Evolutionary conservation across 2,113 vertebrate species (phyloP).

Genomic region (Gymnarchus niloticus): DNA sequence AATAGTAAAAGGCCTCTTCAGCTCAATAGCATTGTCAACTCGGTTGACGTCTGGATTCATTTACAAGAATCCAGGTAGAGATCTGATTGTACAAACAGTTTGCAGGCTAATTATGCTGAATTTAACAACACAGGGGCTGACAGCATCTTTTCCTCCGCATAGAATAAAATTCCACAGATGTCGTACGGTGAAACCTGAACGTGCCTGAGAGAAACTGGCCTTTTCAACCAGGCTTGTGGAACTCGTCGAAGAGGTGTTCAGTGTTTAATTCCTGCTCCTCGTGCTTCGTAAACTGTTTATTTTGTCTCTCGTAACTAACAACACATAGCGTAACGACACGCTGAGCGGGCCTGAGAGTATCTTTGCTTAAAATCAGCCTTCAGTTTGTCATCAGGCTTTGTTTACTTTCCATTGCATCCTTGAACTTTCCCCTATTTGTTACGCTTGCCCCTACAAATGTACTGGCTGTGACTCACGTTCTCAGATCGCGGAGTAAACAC

Average conservation of each 20-base stretch:
- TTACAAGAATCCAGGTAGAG: neutral
- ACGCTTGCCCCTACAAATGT: neutral
- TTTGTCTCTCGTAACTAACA: constrained; percentile 23
- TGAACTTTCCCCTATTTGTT: neutral
- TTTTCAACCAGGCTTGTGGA: neutral
- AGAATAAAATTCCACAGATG: neutral
- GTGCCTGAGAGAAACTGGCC: neutral
- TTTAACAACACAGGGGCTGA: neutral
- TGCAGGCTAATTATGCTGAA: neutral
- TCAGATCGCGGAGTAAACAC: neutral
- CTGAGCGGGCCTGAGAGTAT: neutral
- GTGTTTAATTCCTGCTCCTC: neutral
- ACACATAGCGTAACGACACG: constrained; percentile 12
- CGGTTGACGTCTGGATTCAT: neutral
- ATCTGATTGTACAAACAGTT: neutral
- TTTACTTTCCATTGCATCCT: constrained; percentile 7
- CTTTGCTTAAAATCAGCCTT: constrained; percentile 24
- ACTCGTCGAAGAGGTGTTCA: neutral
- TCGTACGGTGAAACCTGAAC: neutral
- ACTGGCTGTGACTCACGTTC: neutral
- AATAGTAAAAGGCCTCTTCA: neutral
- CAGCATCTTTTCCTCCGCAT: neutral
- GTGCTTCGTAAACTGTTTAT: constrained; percentile 12
- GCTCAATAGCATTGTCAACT: neutral
- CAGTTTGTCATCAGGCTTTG: constrained; percentile 17